A percentile compares a stretch with the other conserved stretches of the same genome.
Conservation (phyloP, 2,797 vertebrate genomes). For the Eulemur mongoz region DNA sequence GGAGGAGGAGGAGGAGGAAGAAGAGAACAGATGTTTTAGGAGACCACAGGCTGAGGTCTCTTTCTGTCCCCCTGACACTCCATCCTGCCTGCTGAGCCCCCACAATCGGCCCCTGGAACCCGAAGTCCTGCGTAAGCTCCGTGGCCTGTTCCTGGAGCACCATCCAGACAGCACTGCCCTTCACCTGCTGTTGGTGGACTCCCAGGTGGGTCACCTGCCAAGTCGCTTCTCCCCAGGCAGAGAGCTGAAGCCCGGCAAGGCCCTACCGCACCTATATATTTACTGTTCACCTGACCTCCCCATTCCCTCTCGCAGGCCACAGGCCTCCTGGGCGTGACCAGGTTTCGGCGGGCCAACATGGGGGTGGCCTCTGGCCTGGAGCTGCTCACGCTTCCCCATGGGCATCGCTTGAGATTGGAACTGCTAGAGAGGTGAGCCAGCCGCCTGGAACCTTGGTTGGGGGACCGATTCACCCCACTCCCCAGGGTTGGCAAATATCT, state of each 20-base stretch:
- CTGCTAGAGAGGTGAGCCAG: conserved; percentile 90
- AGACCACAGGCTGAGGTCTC: conserved; percentile 86
- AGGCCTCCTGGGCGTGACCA: conserved; percentile 88
- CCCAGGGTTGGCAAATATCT: background rate
- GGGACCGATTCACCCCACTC: background rate
- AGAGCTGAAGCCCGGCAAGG: background rate
- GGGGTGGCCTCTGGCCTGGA: conserved; percentile 91
- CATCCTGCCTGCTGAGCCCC: conserved; percentile 87
- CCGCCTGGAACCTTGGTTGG: background rate
- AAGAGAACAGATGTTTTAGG: conserved; percentile 83
- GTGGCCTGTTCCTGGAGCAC: conserved; percentile 87
- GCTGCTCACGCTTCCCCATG: conserved; percentile 92
- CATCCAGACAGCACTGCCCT: conserved; percentile 85
- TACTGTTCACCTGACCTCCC: background rate
- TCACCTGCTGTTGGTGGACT: conserved; percentile 91
- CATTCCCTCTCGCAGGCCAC: conserved; percentile 83
- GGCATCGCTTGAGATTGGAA: conserved; percentile 89
- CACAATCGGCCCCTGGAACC: conserved; percentile 92
- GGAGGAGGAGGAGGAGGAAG: conserved; percentile 32
- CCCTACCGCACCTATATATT: rapidly evolving
- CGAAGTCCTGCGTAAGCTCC: conserved; percentile 83
- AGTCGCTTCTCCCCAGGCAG: background rate
- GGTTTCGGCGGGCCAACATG: conserved; percentile 88
- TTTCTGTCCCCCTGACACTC: conserved; percentile 85
- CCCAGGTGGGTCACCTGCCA: conserved; percentile 85